phyloP scores from a whole-genome alignment of 2,888 invertebrate genomes.

The Pedicia rivosa region DNA sequence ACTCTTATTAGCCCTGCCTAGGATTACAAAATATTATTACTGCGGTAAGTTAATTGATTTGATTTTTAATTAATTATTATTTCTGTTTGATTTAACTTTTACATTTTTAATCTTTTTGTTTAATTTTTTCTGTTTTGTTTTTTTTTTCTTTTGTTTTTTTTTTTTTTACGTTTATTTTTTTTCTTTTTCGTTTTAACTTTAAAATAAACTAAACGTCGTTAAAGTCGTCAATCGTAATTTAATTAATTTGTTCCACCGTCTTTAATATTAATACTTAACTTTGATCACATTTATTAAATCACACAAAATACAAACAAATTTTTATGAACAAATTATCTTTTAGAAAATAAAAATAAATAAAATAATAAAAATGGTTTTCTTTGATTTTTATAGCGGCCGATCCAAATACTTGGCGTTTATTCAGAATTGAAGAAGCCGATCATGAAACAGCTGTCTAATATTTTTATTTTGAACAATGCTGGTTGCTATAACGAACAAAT shows the following conservation, averaged over 20 bases:
- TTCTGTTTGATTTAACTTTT: conserved; percentile 6
- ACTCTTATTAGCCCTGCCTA: conserved; percentile 36
- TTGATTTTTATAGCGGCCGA: conserved; percentile 44
- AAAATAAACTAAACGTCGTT: too few relatives aligned
- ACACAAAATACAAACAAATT: neutral
- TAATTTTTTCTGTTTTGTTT: conserved; percentile 9
- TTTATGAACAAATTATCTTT: neutral
- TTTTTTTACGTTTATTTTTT: neutral
- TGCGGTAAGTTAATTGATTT: conserved; percentile 36
- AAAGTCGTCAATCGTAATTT: too few relatives aligned
- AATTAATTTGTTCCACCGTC: too few relatives aligned
- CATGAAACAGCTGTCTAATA: conserved; percentile 65
- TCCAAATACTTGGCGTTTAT: conserved; percentile 66
- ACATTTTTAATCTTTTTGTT: conserved; percentile 7
- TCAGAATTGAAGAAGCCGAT: conserved; percentile 65
- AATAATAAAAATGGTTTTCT: too few relatives aligned
- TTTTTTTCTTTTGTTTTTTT: conserved; percentile 9
- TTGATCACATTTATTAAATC: neutral
- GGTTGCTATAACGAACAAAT: too few relatives aligned
- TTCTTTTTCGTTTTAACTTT: too few relatives aligned
- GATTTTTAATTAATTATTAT: conserved; percentile 10
- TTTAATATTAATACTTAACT: neutral
- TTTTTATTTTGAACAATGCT: too few relatives aligned
- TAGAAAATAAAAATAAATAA: neutral
- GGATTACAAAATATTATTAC: conserved; percentile 46